These are phyloP conservation scores for Sinocyclocheilus grahami DNA, from an alignment of 2,113 vertebrate species.

Conservation along the genomic window DNA sequence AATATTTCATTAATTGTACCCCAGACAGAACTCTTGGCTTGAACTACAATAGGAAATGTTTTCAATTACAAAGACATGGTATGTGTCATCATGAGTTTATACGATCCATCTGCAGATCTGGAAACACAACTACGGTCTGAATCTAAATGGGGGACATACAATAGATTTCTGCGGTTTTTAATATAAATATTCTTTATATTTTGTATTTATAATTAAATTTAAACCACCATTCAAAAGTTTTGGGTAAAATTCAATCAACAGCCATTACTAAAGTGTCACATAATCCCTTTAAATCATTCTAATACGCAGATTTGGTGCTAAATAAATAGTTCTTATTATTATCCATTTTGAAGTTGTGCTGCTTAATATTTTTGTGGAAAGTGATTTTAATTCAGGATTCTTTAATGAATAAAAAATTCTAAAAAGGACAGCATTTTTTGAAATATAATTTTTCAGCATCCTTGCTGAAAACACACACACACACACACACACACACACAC, in stretches of 20 bases:
- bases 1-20: neutral
- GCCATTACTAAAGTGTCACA: no score
- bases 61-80: conserved; percentile 16
- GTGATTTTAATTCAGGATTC: no score
- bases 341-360: no score
- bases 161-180: neutral
- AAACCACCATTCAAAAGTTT: neutral
- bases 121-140: neutral
- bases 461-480: no score
- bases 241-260: no score
- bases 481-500: no score
- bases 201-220: neutral
- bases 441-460: no score
- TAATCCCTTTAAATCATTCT: no score
- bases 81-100: neutral
- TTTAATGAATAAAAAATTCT: no score
- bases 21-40: conserved; percentile 25
- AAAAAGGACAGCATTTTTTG: no score
- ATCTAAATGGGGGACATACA: neutral
- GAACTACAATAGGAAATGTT: conserved; percentile 27
- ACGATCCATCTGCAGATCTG: conserved; percentile 13
- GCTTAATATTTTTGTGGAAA: no score
- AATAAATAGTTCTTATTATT: no score
- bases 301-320: neutral
- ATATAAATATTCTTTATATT: neutral